Percentiles rank a stretch among this genome's conserved stretches.
Evolutionary conservation across 2,113 vertebrate genomes (phyloP).

Genomic region (Delphinapterus leucas): DNA sequence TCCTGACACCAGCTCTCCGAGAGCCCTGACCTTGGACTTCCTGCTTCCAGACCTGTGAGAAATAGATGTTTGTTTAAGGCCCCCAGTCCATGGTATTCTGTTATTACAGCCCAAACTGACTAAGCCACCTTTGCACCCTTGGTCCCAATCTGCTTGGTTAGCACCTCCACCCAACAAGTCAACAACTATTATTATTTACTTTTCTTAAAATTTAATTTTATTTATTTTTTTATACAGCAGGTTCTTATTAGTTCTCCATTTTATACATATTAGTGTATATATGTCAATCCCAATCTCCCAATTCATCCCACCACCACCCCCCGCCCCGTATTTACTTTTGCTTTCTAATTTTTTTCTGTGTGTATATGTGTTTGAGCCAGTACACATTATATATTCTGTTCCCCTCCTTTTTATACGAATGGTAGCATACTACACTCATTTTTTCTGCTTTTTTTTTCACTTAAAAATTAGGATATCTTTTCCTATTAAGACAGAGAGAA

Average conservation of each 20-base stretch:
- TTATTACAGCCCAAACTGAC: background rate
- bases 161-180: background rate
- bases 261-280: background rate
- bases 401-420: background rate
- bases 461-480: background rate
- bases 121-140: background rate
- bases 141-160: background rate
- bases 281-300: background rate
- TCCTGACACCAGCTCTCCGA: background rate
- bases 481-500: background rate
- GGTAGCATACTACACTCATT: background rate
- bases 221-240: no score
- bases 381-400: background rate
- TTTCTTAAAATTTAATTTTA: background rate
- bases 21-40: background rate
- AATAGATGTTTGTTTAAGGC: background rate
- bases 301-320: background rate
- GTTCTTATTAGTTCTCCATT: no score
- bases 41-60: background rate
- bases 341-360: background rate
- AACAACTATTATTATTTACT: background rate
- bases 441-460: background rate
- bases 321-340: background rate
- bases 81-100: background rate
- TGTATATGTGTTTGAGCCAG: background rate